Conservation (phyloP, 2,888 invertebrate genomes). For the Erannis defoliaria region DNA sequence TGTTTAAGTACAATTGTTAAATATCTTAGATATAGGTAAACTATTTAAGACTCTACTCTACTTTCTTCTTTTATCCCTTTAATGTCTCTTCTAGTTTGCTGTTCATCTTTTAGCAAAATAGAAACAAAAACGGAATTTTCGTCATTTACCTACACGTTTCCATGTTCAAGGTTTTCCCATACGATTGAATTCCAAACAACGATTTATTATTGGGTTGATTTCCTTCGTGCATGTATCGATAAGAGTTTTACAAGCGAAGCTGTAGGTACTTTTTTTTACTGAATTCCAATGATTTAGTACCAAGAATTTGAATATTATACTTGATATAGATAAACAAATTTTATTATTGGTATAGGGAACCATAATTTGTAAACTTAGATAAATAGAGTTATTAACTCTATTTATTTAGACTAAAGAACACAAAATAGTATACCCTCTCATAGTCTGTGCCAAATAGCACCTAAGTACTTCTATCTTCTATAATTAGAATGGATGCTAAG, state of each 20-base stretch:
- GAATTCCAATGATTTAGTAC: not conserved
- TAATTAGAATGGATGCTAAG: too few relatives aligned
- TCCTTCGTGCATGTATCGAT: conserved; percentile 2
- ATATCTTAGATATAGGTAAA: too few relatives aligned
- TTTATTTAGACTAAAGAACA: too few relatives aligned
- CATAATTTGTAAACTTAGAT: too few relatives aligned
- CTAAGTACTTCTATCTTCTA: too few relatives aligned
- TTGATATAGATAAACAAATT: not conserved
- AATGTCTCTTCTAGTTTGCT: too few relatives aligned
- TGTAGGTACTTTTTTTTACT: not conserved
- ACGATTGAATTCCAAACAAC: conserved; percentile 5
- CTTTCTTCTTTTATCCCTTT: too few relatives aligned
- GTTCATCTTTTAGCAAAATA: not conserved
- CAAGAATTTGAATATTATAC: not conserved
- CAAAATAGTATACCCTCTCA: too few relatives aligned
- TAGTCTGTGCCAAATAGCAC: too few relatives aligned
- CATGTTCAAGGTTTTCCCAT: conserved; percentile 2
- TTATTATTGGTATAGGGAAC: not conserved
- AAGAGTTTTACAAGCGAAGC: not conserved
- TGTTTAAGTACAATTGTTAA: too few relatives aligned
- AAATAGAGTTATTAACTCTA: too few relatives aligned
- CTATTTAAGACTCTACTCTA: too few relatives aligned
- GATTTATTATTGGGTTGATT: conserved; percentile 12
- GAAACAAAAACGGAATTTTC: not conserved
- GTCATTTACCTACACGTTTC: conserved; percentile 4